These are phyloP conservation scores for Rachycentron canadum DNA, from an alignment of 2,797 vertebrate genomes.

Conservation along the genomic window DNA sequence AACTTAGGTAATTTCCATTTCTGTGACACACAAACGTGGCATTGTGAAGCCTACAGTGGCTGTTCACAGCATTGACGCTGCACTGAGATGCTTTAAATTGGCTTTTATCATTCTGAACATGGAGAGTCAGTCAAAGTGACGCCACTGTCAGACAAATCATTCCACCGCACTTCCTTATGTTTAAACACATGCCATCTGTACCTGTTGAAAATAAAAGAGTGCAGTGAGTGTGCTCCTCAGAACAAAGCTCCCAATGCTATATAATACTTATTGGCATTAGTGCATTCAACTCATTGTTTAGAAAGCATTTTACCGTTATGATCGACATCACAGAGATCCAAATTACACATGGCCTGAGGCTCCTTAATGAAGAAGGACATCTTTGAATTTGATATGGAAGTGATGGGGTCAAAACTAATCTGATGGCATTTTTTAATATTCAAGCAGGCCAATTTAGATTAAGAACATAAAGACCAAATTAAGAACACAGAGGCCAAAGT, in stretches of 20 bases:
- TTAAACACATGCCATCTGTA: conserved; percentile 30
- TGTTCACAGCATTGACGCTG: conserved; percentile 25
- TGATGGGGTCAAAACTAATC: conserved; percentile 45
- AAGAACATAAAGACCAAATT: conserved; percentile 44
- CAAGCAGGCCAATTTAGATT: conserved; percentile 53
- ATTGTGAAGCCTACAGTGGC: neutral
- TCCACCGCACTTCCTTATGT: neutral
- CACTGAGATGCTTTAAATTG: conserved; percentile 26
- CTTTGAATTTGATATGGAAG: conserved; percentile 35
- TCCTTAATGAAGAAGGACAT: conserved; percentile 32
- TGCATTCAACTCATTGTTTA: neutral
- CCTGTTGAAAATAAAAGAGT: conserved; percentile 23
- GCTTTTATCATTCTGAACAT: conserved; percentile 49
- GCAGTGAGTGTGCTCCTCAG: conserved; percentile 21
- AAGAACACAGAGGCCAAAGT: conserved; percentile 42
- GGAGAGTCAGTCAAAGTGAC: conserved; percentile 53
- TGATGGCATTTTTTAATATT: conserved; percentile 17
- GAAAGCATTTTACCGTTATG: conserved; percentile 19
- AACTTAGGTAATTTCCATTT: conserved; percentile 38
- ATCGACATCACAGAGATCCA: conserved; percentile 15
- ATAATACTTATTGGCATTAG: neutral
- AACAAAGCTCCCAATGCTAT: neutral
- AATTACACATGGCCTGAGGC: conserved; percentile 17
- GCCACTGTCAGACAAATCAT: conserved; percentile 33
- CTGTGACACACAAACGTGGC: conserved; percentile 42